Evolutionary conservation across 1,140 invertebrate genomes (phyloP).

Genomic region (Drosophila pseudoananassae): DNA sequence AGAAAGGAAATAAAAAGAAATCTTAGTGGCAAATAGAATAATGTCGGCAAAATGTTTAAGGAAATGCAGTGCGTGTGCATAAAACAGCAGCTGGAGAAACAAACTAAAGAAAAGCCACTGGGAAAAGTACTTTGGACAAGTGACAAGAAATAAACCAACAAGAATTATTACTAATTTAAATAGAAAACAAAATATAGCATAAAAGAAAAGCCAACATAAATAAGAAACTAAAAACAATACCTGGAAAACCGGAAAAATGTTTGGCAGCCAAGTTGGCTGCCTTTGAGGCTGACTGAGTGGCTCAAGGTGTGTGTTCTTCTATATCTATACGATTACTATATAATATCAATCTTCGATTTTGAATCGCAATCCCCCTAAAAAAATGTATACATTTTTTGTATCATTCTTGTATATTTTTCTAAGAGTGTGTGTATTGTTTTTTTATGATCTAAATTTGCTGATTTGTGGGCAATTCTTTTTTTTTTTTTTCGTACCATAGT

Average conservation of each 20-base stretch:
- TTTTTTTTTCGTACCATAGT: background rate
- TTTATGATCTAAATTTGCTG: constrained; percentile 36
- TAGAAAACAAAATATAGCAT: background rate
- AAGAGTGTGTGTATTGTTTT: constrained; percentile 1
- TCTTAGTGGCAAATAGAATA: constrained; percentile 19
- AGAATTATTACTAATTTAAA: too few relatives aligned
- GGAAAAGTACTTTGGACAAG: constrained; percentile 63
- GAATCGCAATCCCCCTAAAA: background rate
- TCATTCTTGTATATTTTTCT: constrained; percentile 32
- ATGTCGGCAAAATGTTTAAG: constrained; percentile 45
- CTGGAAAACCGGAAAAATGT: constrained; percentile 44
- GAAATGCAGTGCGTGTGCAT: constrained; percentile 57
- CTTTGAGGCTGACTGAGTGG: constrained; percentile 48
- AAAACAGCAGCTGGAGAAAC: constrained; percentile 19
- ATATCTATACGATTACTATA: background rate
- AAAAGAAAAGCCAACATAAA: constrained; percentile 12
- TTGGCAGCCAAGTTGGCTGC: constrained; percentile 47
- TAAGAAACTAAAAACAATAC: constrained; percentile 18
- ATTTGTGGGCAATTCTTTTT: constrained; percentile 40
- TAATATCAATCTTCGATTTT: background rate
- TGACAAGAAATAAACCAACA: constrained; percentile 18
- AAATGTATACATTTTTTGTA: too few relatives aligned
- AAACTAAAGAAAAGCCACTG: constrained; percentile 36
- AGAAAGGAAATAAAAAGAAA: constrained; percentile 22
- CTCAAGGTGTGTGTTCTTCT: constrained; percentile 42